Base-by-base conservation (phyloP, 2,113 vertebrate species). In the Oncorhynchus clarkii region DNA sequence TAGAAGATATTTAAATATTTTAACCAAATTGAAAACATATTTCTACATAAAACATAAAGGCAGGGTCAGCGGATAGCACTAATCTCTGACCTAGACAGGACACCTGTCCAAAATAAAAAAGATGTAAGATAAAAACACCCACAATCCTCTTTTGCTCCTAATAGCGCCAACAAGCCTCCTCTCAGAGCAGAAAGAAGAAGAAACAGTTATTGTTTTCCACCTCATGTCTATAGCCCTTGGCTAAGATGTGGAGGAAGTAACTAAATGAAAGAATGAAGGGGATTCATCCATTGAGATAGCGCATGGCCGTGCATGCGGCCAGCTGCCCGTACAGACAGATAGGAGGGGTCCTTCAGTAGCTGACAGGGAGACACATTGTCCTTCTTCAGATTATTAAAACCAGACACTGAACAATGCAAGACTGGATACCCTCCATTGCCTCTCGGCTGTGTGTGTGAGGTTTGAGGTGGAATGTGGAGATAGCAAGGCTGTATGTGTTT, bases 241-340 rank as follows among this genome's bases (percentile, higher is more conserved):
- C 64, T 2, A 27, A 27, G 24, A 65, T 24, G 24, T n/a, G 70
- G 3, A 18, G 70, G 70, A 29, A 20, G 11, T 59, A 62, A 9
- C 29, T 7, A 34, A 59, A 73, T 78, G 81, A 48, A 80, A 73
- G 39, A 49, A 71, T 49, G 34, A 24, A 29, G 20, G 1, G 51
- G 67, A 79, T 70, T 71, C 26, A 75, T 67, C 71, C 31, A 77
- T 76, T 4, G 79, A 70, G 26, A 72, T 71, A 59, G 73, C 26
- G 12, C 72, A 67, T 5, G 65, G 66, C 29, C 3, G 13, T 31
- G 14, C 66, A 31, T 5, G 13, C 13, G 6, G 66, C 66, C 66
- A 68, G 66, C 26, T 68, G 66, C 26, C 29, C 66, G 4, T 2
- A 29, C 13, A 24, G 13, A 14, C 65, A 26, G 65, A 67, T 67